A percentile compares a stretch with the other conserved stretches of the same genome.
These are phyloP conservation scores for Nesometra sesokonis DNA, from an alignment of 35 echinoderm and acorn worm genomes.

Conservation along the genomic window DNA sequence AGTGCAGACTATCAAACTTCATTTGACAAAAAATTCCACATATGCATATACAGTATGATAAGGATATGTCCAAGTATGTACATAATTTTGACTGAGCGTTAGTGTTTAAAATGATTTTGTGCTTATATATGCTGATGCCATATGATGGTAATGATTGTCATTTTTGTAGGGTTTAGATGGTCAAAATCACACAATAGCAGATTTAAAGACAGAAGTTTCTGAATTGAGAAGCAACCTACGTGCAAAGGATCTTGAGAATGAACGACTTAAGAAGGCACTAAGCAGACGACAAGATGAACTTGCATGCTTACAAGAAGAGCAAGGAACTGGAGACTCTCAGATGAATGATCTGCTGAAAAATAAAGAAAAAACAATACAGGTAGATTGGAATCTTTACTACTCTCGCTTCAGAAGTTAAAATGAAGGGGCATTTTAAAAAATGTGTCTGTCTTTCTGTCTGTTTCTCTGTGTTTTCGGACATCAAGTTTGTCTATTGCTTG, in stretches of 20 bases:
- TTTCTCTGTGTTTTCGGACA: too few species aligned
- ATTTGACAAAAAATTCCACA: too few species aligned
- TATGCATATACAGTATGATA: too few species aligned
- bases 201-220: constrained; percentile 49
- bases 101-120: too few species aligned
- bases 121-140: too few species aligned
- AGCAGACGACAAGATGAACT: constrained; percentile 28
- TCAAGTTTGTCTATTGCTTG: too few species aligned
- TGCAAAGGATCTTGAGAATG: constrained; percentile 68
- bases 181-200: constrained; percentile 39
- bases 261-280: constrained; percentile 34
- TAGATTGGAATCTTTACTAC: not conserved
- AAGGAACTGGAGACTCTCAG: constrained; percentile 40
- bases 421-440: too few species aligned
- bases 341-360: constrained; percentile 26
- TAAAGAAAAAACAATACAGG: constrained; percentile 60
- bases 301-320: constrained; percentile 31
- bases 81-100: too few species aligned
- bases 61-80: too few species aligned
- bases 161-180: constrained; percentile 49
- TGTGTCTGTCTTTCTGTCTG: too few species aligned
- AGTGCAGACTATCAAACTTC: too few species aligned
- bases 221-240: constrained; percentile 49
- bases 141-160: too few species aligned
- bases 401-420: not conserved